Evolutionary conservation across 2,888 invertebrate species (phyloP).

Genomic region (Coenonympha glycerion): DNA sequence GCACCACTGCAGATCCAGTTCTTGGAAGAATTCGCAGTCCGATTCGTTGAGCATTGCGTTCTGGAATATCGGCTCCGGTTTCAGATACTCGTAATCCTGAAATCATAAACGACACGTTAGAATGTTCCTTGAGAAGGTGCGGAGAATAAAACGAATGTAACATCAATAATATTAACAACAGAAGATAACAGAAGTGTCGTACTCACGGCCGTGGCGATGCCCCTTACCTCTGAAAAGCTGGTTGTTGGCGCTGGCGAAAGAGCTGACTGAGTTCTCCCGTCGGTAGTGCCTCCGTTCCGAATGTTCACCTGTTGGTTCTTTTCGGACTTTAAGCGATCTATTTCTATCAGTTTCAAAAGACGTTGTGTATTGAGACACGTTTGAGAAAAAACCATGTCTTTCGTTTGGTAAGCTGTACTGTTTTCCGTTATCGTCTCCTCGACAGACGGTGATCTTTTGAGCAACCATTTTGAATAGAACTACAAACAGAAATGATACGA

Average conservation of each 20-base stretch:
- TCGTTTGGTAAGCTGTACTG: constrained; percentile 63
- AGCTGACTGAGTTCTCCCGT: constrained; percentile 47
- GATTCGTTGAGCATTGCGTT: constrained; percentile 65
- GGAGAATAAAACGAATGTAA: constrained; percentile 31
- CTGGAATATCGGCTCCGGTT: constrained; percentile 63
- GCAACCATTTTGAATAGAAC: constrained; percentile 77
- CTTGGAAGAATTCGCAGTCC: constrained; percentile 83
- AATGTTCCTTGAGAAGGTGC: constrained; percentile 29
- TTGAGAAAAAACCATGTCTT: constrained; percentile 75
- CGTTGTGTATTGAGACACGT: constrained; percentile 69
- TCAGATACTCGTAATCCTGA: constrained; percentile 57
- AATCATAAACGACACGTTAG: constrained; percentile 49
- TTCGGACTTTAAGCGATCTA: constrained; percentile 70
- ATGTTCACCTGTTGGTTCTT: constrained; percentile 62
- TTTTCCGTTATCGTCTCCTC: constrained; percentile 72
- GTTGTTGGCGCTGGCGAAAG: constrained; percentile 46
- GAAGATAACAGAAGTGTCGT: constrained; percentile 41
- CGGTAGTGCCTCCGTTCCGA: constrained; percentile 57
- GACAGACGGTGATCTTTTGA: constrained; percentile 70
- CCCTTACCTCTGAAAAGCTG: constrained; percentile 69
- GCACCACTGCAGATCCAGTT: constrained; percentile 78
- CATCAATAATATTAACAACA: constrained; percentile 34
- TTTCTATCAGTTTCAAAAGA: constrained; percentile 72
- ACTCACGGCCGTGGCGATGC: constrained; percentile 53
- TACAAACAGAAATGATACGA: constrained; percentile 76